Base-by-base conservation (phyloP, 92 coral and sea anemone species). In the Paragorgia papillata region DNA sequence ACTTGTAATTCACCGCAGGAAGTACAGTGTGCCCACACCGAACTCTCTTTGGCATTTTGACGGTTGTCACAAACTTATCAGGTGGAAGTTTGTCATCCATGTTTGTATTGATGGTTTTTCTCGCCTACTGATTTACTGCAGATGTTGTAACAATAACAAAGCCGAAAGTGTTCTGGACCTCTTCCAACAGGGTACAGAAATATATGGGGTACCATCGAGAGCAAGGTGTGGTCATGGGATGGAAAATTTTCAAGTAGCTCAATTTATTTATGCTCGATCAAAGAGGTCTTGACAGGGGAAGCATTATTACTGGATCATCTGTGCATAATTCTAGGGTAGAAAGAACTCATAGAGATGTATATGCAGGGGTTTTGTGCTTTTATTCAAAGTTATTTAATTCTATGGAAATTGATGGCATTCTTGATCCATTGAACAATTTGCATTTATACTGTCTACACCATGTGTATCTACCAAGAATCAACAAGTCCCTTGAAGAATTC, bases 51-150 rank as follows among this genome's bases (percentile, higher is more conserved):
- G 91, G 88, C 88, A 87, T 62, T 80, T 83, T 79, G 85, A 87
- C 57, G 83, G 87, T 6, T 75, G 59, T 69, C 92, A 80, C 85
- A 88, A 84, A 74, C 81, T 88, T 20, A 57, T 81, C 21, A 78
- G 43, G 12, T 37, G 43, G 43, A 88, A 84, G 67, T 75, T 88
- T 14, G 57, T 81, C 15, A 75, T 81, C 35, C 92, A 75, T 76
- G 86, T 88, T 81, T 88, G 92, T 77, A 81, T 81, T 18, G 92
- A 88, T 60, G 92, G 89, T 27, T 80, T 39, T 63, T 80, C 92
- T n/a, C 74, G 82, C 64, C 81, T 85, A 62, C 53, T 88, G 30
- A 81, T 79, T 44, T 79, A 80, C 61, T 67, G 84, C 71, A 75
- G 9, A 31, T 85, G 90, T 62, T 86, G 88, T 69, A 74, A 82